phyloP scores from a whole-genome alignment of 2,888 invertebrate species.

The Crocallis elinguaria region DNA sequence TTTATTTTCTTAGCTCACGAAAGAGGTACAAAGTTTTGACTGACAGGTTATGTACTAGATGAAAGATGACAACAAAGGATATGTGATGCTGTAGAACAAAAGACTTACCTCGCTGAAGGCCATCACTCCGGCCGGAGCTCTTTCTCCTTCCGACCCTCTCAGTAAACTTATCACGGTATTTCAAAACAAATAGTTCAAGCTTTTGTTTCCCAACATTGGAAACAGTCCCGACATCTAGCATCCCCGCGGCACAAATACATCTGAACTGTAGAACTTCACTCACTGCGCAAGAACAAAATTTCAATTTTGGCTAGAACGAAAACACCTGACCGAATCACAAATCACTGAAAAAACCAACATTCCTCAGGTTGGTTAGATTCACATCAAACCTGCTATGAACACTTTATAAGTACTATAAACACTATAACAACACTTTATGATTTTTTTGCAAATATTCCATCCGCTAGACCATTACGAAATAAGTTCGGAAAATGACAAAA shows the following conservation, averaged over 20 bases:
- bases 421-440: conserved; percentile 58
- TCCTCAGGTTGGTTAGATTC: conserved; percentile 87
- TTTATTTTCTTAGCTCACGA: conserved; percentile 1
- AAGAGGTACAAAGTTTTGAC: conserved; percentile 19
- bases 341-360: conserved; percentile 86
- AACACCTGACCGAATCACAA: conserved; percentile 86
- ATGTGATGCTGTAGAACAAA: conserved; percentile 37
- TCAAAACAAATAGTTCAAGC: conserved; percentile 84
- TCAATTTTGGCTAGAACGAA: conserved; percentile 79
- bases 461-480: conserved; percentile 64
- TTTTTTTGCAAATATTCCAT: conserved; percentile 57
- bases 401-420: conserved; percentile 56
- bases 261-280: conserved; percentile 79
- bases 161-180: conserved; percentile 75
- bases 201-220: conserved; percentile 83
- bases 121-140: conserved; percentile 87
- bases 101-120: conserved; percentile 91
- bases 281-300: conserved; percentile 84
- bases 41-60: conserved; percentile 6
- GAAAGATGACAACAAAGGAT: conserved; percentile 29
- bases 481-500: conserved; percentile 72
- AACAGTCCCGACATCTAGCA: conserved; percentile 82
- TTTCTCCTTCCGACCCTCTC: conserved; percentile 82
- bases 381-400: conserved; percentile 59
- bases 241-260: conserved; percentile 82